Evolutionary conservation across 2,797 vertebrate genomes (phyloP), one percentile per base, ranked within the genome.

Genomic region (Aphelocoma californica): DNA sequence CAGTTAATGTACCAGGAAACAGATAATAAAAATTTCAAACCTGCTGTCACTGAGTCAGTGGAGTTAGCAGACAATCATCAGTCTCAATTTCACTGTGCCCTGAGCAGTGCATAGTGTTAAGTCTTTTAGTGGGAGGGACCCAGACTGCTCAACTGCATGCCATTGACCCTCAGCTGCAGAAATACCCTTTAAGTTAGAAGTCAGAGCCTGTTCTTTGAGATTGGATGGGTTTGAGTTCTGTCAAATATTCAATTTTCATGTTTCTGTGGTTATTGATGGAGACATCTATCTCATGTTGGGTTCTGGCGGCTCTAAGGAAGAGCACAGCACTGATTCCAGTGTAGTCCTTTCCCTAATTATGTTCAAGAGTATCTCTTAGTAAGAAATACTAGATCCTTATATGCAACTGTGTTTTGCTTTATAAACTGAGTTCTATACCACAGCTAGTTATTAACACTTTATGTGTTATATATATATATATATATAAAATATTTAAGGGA

Each of bases 1-100:
- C 48, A 70, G 74, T 88, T 95, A 95, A 78, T 73, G 34, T 86
- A 69, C 81, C 81, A 85, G 81, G 83, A 97, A 91, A 61, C 53
- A 92, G 88, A 80, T 48, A 84, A 93, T 89, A 82, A 91, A 81
- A 71, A 79, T 87, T 92, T 78, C 65, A 82, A 50, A 61, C 67
- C 42, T 0, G 6, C 77, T 67, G 65, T 78, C 82, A 74, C 34
- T 72, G 80, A 74, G 42, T 54, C 72, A 58, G 44, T 86, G 69
- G 42, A 86, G 45, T 85, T 89, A 92, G 69, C 48, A 78, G 84
- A 15, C 20, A 19, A 34, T 65, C 58, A 91, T 89, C 24, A n/a
- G 62, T 86, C 65, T 89, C 87, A 66, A 56, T 91, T 87, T 73
- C 69, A 34, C 31, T 44, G n/a, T 62, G n/a, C 18, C 51, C 14